Evolutionary conservation across 2,888 invertebrate species (phyloP), one percentile per base, ranked within the genome.

Genomic region (Acanthoscelides obtectus): DNA sequence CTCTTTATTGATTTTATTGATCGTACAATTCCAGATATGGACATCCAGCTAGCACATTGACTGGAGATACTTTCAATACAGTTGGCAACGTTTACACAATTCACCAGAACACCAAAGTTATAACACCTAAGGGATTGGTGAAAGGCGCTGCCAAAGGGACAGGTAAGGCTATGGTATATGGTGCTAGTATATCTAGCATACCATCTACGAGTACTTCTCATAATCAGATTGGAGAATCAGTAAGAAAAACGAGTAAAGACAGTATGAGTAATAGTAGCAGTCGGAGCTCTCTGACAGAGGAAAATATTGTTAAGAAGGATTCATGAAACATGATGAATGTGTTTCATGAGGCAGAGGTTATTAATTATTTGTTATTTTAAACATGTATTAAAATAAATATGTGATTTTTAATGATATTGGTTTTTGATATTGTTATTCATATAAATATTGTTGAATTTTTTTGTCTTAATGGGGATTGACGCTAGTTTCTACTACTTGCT

Each of bases 51-150:
- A 91, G 91, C 0, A 86, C 87, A 74, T 86, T 92, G 3, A 89
- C 93, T 0, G 88, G 88, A 67, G 89, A 91, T 79, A 90, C 92
- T 0, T 87, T 94, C 67, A 88, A 89, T 78, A 89, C 93, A 0
- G 88, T 91, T 4, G 93, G 93, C 8, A 93, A 94, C 84, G 88
- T 91, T 0, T 90, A 90, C 63, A 85, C 88, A 78, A 89, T 93
- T 1, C 89, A 90, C 22, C 87, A 89, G 78, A 92, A 92, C 84
- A 86, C 90, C 0, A 89, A 88, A 80, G 87, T 89, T 75, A 86
- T 94, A 4, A 91, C 91, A 2, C 89, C 92, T 8, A 92, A 90
- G 82, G 90, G 91, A 1, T 82, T 92, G 20, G 90, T 88, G 21
- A 92, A 91, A 78, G 85, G 86, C 73, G 88, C 91, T 68, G 90